phyloP scores from a whole-genome alignment of 2,797 vertebrate species.

The Gallinago solitaria region DNA sequence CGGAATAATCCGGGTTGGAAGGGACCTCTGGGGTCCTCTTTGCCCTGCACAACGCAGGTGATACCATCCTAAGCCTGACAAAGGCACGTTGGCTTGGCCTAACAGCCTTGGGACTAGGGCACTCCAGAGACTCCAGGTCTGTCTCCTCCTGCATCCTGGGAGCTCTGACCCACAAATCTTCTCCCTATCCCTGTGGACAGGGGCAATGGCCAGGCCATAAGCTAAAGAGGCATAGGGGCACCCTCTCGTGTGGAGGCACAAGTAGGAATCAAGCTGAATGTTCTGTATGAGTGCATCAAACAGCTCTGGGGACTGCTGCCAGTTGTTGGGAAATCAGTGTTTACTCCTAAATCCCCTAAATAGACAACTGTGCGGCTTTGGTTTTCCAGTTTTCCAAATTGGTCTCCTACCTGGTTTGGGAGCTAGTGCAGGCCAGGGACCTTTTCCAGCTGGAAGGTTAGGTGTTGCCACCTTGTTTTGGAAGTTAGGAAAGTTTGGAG shows the following conservation, averaged over 20 bases:
- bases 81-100: background rate
- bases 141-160: background rate
- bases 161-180: background rate
- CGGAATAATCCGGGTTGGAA: background rate
- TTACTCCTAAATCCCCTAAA: background rate
- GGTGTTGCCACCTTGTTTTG: background rate
- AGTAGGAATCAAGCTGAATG: background rate
- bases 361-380: background rate
- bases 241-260: background rate
- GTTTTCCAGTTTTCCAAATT: background rate
- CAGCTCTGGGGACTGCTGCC: background rate
- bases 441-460: background rate
- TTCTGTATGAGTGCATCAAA: background rate
- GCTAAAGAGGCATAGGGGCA: background rate
- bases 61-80: background rate
- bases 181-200: background rate
- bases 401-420: background rate
- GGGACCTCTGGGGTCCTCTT: background rate
- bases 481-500: background rate
- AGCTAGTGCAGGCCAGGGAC: background rate
- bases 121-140: background rate
- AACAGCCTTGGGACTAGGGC: background rate
- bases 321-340: background rate
- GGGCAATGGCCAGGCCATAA: background rate
- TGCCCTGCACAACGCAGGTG: background rate